phyloP scores from a whole-genome alignment of 1,140 invertebrate genomes.

The Lordiphosa stackelbergi region DNA sequence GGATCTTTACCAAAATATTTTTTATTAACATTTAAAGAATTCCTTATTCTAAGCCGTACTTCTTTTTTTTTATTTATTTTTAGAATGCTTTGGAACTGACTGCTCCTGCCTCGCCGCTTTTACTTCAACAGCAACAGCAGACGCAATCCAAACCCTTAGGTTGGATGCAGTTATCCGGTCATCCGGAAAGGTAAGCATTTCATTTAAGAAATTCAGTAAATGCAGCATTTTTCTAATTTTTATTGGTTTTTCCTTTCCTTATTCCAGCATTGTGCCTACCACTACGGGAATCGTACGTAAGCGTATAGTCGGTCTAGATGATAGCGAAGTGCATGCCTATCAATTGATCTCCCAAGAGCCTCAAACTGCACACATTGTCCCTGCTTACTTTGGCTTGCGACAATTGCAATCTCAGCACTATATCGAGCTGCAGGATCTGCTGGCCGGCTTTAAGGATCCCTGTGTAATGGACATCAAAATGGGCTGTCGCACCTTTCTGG shows the following conservation, averaged over 20 bases:
- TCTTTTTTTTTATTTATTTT: constrained; percentile 43
- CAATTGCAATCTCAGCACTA: constrained; percentile 91
- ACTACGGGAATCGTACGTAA: constrained; percentile 97
- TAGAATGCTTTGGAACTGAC: constrained; percentile 95
- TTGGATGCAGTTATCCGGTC: constrained; percentile 96
- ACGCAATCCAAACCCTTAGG: constrained; percentile 80
- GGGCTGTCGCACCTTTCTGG: constrained; percentile 94
- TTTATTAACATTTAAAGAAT: too few relatives aligned
- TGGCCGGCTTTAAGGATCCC: constrained; percentile 90
- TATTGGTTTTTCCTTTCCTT: neutral
- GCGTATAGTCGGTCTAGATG: constrained; percentile 85
- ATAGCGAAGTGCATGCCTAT: constrained; percentile 89
- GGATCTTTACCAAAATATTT: too few relatives aligned
- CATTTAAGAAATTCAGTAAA: too few relatives aligned
- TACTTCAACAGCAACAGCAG: constrained; percentile 79
- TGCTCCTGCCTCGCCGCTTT: constrained; percentile 91
- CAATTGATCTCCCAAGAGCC: constrained; percentile 87
- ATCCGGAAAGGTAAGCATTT: constrained; percentile 82
- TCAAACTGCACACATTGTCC: constrained; percentile 86
- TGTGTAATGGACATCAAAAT: constrained; percentile 96
- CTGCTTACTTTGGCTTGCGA: constrained; percentile 91
- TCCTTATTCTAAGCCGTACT: constrained; percentile 1
- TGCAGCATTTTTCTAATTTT: constrained; percentile 1
- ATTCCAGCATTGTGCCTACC: constrained; percentile 89
- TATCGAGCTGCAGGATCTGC: constrained; percentile 92